Conservation (phyloP, 2,888 invertebrate species). For the Clepsis dumicolana region DNA sequence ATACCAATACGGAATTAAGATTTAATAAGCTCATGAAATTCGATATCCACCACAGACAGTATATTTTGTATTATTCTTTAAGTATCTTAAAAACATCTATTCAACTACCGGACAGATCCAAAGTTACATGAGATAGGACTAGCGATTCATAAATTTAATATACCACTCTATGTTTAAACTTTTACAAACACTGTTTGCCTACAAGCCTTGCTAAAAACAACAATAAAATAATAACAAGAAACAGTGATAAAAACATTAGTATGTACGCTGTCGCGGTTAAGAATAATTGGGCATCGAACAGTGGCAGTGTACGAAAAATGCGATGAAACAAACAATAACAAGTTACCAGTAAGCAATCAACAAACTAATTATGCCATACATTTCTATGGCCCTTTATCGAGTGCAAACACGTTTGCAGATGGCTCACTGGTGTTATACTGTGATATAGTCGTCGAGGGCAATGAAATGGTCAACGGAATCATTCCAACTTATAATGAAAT, state of each 20-base stretch:
- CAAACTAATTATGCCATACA: background rate
- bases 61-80: constrained; percentile 71
- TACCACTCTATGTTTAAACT: constrained; percentile 46
- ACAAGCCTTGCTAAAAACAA: constrained; percentile 73
- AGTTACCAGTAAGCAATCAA: background rate
- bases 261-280: constrained; percentile 56
- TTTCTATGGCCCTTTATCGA: background rate
- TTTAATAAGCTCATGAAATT: constrained; percentile 85
- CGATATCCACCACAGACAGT: constrained; percentile 84
- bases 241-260: constrained; percentile 69
- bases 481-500: constrained; percentile 8
- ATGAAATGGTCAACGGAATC: background rate
- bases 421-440: background rate
- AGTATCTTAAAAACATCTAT: constrained; percentile 76
- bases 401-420: background rate
- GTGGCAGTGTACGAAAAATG: constrained; percentile 44
- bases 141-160: constrained; percentile 65
- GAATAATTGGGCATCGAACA: constrained; percentile 44
- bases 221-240: constrained; percentile 73
- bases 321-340: constrained; percentile 11
- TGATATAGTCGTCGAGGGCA: background rate
- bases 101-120: constrained; percentile 79
- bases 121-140: constrained; percentile 78
- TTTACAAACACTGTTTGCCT: constrained; percentile 65
- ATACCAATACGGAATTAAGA: constrained; percentile 75